Base-by-base conservation (phyloP, 2,888 invertebrate genomes). In the Fissipunctia ypsillon region DNA sequence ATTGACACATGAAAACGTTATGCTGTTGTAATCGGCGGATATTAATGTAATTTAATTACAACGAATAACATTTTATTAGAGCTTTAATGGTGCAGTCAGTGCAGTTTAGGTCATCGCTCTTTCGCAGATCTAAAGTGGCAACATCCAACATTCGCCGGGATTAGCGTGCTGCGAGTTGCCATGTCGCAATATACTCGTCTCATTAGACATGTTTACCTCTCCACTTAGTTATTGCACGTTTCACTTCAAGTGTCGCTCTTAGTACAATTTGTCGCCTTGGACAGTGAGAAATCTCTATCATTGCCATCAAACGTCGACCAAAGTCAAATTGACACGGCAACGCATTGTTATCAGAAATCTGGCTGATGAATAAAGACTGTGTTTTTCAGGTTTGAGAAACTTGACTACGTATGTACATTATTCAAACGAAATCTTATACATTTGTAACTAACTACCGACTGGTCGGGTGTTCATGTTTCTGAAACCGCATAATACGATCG, bases 141-240 rank as follows among this genome's bases (percentile, higher is more conserved):
- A 88, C 85, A 78, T 82, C 87, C 84, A 83, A 74, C 87, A 76
- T 60, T 76, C 54, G 52, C 52, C 78, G 66, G 84, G 77, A 86
- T 84, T 76, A 64, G 84, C 78, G 76, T 80, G 78, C 75, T 84
- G 78, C 45, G 48, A 76, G 77, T 63, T 60, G 52, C 72, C 31
- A 69, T 86, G 73, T 89, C 76, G 89, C 86, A 89, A 86, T 70
- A 57, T n/a, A 83, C 68, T 76, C 81, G 83, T 76, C 87, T 86
- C 88, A 88, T 89, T 88, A 87, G 65, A 50, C 78, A 67, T 84
- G 81, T 88, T 86, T 84, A 83, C 85, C 79, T 69, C 75, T 77
- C 75, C 72, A 63, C 75, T 81, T 75, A 80, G 66, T 78, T 76
- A 73, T 74, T 77, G 73, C 81, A 81, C 45, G 78, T 76, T 78